Conservation (phyloP, 2,113 vertebrate genomes). For the Lycaon pictus region DNA sequence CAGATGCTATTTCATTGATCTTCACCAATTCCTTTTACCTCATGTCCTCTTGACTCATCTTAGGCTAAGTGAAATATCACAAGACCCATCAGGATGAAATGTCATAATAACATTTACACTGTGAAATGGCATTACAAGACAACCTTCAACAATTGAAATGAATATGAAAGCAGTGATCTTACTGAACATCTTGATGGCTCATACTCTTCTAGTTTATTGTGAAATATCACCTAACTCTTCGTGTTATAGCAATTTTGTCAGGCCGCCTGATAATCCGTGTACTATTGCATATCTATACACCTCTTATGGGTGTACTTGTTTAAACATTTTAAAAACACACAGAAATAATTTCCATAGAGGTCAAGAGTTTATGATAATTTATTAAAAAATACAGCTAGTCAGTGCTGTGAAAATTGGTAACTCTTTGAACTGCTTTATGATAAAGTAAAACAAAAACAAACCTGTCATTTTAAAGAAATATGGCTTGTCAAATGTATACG, state of each 20-base stretch:
- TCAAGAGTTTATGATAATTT: constrained; percentile 33
- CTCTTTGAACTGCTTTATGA: constrained; percentile 9
- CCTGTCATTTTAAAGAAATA: constrained; percentile 54
- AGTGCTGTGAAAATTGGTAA: constrained; percentile 52
- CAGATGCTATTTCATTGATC: background rate
- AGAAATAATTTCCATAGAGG: constrained; percentile 54
- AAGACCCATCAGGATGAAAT: background rate
- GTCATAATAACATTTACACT: background rate
- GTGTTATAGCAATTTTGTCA: background rate
- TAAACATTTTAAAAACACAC: constrained; percentile 16
- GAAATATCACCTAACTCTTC: background rate
- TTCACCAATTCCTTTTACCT: background rate
- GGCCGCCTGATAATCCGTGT: background rate
- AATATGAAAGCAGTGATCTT: background rate
- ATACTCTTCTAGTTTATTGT: background rate
- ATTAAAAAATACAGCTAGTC: constrained; percentile 33
- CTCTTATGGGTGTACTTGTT: background rate
- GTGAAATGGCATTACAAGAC: background rate
- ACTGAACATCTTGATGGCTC: background rate
- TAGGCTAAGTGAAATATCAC: background rate
- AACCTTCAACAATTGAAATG: background rate
- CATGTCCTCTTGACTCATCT: background rate
- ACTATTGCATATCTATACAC: background rate
- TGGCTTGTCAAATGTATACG: background rate
- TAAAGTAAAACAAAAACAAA: constrained; percentile 67